phyloP scores from a whole-genome alignment of 2,797 vertebrate species.

The Anniella stebbinsi region DNA sequence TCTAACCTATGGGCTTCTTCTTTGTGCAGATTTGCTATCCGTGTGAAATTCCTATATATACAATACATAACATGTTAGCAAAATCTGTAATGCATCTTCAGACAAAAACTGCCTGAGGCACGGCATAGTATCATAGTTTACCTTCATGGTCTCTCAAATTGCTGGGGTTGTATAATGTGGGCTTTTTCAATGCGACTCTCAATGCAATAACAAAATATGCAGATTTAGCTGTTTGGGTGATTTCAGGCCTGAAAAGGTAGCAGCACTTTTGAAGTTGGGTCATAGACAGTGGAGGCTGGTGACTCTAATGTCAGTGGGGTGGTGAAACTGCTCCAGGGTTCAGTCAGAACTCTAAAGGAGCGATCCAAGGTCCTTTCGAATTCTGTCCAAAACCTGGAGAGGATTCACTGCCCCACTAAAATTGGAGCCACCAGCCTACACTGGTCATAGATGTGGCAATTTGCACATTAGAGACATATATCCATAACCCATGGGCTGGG shows the following conservation, averaged over 20 bases:
- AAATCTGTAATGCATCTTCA: neutral
- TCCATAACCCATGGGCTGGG: neutral
- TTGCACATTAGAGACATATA: neutral
- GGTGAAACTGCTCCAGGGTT: too few relatives aligned
- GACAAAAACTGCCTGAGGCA: neutral
- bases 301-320: too few relatives aligned
- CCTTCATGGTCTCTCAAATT: neutral
- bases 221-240: neutral
- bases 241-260: neutral
- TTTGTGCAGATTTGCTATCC: neutral
- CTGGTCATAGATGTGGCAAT: neutral
- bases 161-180: neutral
- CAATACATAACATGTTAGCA: neutral
- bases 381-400: too few relatives aligned
- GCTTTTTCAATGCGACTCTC: neutral
- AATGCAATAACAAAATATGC: neutral
- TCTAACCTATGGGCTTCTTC: neutral
- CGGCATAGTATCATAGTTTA: neutral
- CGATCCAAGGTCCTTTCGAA: too few relatives aligned
- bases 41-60: neutral
- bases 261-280: conserved; percentile 15
- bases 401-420: too few relatives aligned
- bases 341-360: too few relatives aligned
- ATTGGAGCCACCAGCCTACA: too few relatives aligned
- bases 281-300: neutral